phyloP scores from a whole-genome alignment of 2,888 invertebrate species.

The Cantharis flavilabris region DNA sequence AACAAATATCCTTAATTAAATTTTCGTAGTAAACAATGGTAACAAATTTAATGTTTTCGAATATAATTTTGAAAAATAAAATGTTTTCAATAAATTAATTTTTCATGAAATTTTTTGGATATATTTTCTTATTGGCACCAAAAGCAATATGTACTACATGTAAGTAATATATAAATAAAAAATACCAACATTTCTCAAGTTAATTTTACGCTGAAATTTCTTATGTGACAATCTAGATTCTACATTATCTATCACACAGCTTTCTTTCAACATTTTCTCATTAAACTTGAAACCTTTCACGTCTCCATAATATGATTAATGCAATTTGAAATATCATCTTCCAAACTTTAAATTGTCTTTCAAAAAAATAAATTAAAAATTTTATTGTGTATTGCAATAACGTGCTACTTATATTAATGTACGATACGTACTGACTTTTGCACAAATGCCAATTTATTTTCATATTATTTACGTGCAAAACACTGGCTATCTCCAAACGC shows the following conservation, averaged over 20 bases:
- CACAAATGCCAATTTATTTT: neutral
- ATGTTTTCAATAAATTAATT: too few relatives aligned
- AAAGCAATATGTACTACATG: too few relatives aligned
- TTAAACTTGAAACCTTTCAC: neutral
- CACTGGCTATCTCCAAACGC: neutral
- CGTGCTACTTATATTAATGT: neutral
- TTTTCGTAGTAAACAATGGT: too few relatives aligned
- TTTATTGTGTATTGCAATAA: neutral
- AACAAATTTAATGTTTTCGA: too few relatives aligned
- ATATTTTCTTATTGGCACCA: too few relatives aligned
- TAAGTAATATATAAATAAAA: too few relatives aligned
- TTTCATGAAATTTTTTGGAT: too few relatives aligned
- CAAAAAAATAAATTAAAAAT: neutral
- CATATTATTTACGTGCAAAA: neutral
- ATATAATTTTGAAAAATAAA: too few relatives aligned
- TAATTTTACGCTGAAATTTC: too few relatives aligned
- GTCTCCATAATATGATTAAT: neutral
- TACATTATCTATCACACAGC: neutral
- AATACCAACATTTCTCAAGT: too few relatives aligned
- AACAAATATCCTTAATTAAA: too few relatives aligned
- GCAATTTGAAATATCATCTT: neutral
- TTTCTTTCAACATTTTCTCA: neutral
- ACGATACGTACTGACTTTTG: neutral
- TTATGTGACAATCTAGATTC: too few relatives aligned
- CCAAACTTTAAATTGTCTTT: neutral